A percentile compares a stretch with the other conserved stretches of the same genome.
These are phyloP conservation scores for Melinopterus prodromus DNA, from an alignment of 2,888 invertebrate species.

Conservation along the genomic window DNA sequence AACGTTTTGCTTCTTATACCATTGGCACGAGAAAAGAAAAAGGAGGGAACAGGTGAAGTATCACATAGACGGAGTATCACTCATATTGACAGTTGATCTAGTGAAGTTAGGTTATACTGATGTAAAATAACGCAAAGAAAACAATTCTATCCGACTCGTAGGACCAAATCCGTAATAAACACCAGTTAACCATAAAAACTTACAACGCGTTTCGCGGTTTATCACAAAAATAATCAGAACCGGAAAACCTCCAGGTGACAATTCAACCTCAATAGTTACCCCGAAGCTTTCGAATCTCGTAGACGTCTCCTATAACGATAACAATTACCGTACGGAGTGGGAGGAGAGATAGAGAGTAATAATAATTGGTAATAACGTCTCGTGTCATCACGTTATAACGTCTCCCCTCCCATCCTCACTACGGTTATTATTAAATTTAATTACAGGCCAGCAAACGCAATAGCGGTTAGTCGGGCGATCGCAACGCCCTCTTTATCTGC, in stretches of 20 bases:
- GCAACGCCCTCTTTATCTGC: not conserved
- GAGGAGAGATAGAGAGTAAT: not conserved
- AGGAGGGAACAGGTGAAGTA: too few species aligned
- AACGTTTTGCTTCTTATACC: too few species aligned
- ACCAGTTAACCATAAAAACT: too few species aligned
- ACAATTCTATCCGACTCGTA: too few species aligned
- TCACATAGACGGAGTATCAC: too few species aligned
- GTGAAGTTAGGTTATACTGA: too few species aligned
- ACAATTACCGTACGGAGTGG: not conserved
- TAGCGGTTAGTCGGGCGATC: not conserved
- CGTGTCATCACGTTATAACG: not conserved
- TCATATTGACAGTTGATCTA: too few species aligned
- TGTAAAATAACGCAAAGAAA: too few species aligned
- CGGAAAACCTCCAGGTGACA: not conserved
- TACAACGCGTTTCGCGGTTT: not conserved
- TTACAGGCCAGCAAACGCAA: not conserved
- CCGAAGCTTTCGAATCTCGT: not conserved
- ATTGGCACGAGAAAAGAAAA: too few species aligned
- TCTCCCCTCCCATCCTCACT: not conserved
- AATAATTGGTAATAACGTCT: conserved; percentile 4
- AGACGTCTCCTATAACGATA: not conserved
- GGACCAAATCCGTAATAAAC: too few species aligned
- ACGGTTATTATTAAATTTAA: not conserved
- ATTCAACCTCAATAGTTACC: not conserved
- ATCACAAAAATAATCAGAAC: not conserved